Conservation (phyloP, 2,797 vertebrate genomes). For the Yasuhikotakia modesta region DNA sequence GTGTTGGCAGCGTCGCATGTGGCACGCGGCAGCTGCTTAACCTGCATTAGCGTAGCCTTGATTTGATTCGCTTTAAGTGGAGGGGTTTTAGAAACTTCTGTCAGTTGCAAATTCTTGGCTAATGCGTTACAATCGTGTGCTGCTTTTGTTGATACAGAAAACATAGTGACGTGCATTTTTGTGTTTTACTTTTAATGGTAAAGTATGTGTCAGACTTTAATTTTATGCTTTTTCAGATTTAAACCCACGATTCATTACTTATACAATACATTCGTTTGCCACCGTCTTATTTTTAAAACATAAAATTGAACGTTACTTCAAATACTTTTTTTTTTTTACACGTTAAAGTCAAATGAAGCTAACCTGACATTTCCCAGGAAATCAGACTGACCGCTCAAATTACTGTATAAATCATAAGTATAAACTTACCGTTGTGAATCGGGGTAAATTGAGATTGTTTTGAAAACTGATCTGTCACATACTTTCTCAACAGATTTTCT, state of each 20-base stretch:
- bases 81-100: slow-evolving; percentile 1
- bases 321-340: too few relatives aligned
- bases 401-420: too few relatives aligned
- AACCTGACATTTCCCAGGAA: too few relatives aligned
- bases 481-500: too few relatives aligned
- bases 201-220: background rate
- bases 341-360: too few relatives aligned
- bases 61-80: slow-evolving; percentile 66
- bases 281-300: too few relatives aligned
- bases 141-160: background rate
- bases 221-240: background rate
- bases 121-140: background rate
- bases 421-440: too few relatives aligned
- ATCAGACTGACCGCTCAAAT: too few relatives aligned
- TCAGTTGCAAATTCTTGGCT: background rate
- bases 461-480: too few relatives aligned
- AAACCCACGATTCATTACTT: background rate
- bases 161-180: background rate
- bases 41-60: slow-evolving; percentile 71
- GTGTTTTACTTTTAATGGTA: background rate
- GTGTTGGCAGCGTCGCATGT: slow-evolving; percentile 79
- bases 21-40: slow-evolving; percentile 75
- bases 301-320: too few relatives aligned
- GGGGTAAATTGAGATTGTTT: too few relatives aligned
- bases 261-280: too few relatives aligned